A percentile compares a stretch with the other conserved stretches of the same genome.
Conservation (phyloP, 2,113 vertebrate species). For the Eonycteris spelaea region DNA sequence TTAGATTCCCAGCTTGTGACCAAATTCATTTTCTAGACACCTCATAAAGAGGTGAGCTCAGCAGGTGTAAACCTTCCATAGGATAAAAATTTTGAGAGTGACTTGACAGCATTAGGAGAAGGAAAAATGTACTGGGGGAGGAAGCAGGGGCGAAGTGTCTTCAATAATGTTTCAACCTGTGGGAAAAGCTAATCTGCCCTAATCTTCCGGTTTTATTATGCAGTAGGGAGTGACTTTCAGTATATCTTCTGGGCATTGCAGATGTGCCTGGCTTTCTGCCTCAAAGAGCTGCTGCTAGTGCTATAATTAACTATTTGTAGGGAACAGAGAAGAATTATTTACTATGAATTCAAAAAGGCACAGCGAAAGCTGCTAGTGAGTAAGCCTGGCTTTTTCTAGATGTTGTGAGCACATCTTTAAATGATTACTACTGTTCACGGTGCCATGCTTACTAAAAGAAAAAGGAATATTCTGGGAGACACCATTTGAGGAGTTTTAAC, state of each 20-base stretch:
- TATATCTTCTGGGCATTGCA: constrained; percentile 41
- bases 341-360: constrained; percentile 37
- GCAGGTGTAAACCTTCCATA: neutral
- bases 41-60: neutral
- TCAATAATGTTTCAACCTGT: neutral
- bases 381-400: constrained; percentile 16
- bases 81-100: neutral
- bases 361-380: constrained; percentile 38
- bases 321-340: constrained; percentile 34
- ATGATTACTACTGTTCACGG: neutral
- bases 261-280: constrained; percentile 54
- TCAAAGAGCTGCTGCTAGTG: constrained; percentile 9
- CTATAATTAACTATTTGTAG: constrained; percentile 69
- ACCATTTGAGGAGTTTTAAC: neutral
- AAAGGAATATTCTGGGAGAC: neutral
- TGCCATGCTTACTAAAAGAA: neutral
- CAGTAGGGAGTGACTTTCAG: constrained; percentile 6
- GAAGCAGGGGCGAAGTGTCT: neutral
- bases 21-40: constrained; percentile 23
- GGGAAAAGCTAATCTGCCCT: neutral
- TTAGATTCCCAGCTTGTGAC: neutral
- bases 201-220: constrained; percentile 27
- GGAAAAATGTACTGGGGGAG: neutral
- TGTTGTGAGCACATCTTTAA: constrained; percentile 35
- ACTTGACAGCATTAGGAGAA: neutral